A percentile compares a stretch with the other conserved stretches of the same genome.
Conservation (phyloP, 2,888 invertebrate genomes). For the Atethmia centrago region DNA sequence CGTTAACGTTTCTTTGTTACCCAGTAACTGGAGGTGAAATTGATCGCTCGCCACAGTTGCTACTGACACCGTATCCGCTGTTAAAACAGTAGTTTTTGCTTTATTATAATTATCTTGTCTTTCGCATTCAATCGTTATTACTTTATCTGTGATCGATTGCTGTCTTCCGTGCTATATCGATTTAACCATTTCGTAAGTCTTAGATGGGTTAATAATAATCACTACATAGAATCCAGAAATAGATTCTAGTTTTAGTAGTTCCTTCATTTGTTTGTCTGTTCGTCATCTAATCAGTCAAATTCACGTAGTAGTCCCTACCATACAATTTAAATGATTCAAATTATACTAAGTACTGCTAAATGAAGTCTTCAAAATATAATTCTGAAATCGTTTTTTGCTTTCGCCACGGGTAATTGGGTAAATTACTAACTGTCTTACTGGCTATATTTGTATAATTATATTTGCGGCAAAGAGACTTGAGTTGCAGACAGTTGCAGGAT, state of each 20-base stretch:
- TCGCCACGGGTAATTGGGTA: constrained; percentile 51
- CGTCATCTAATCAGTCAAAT: background rate
- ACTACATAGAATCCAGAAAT: background rate
- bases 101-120: constrained; percentile 39
- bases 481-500: constrained; percentile 4
- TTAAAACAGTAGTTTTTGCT: constrained; percentile 34
- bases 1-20: constrained; percentile 59
- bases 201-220: background rate
- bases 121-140: background rate
- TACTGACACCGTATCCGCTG: constrained; percentile 60
- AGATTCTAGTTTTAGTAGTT: background rate
- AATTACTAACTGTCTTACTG: constrained; percentile 49
- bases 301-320: constrained; percentile 1
- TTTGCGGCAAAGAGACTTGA: constrained; percentile 27
- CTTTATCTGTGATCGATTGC: background rate
- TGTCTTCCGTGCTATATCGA: background rate
- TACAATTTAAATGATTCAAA: constrained; percentile 48
- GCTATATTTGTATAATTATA: constrained; percentile 49
- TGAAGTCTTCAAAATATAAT: constrained; percentile 41
- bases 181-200: background rate
- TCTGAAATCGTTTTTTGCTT: constrained; percentile 40
- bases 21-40: constrained; percentile 38
- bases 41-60: constrained; percentile 36
- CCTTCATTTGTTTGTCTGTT: background rate
- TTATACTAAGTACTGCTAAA: constrained; percentile 54